Percentiles rank a stretch among this genome's conserved stretches.
Conservation (phyloP, 2,888 invertebrate species). For the Quadroppia sp. region DNA sequence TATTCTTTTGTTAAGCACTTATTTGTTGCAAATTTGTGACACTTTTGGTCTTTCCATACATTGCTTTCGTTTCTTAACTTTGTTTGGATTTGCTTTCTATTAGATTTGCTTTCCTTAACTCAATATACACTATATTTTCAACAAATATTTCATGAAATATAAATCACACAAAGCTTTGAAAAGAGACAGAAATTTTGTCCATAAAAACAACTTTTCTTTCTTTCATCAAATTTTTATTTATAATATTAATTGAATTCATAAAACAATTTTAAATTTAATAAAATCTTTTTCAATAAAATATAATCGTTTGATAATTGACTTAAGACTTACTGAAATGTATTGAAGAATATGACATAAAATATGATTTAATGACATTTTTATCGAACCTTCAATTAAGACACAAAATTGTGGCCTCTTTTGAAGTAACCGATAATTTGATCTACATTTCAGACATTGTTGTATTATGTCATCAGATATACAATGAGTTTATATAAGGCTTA, state of each 20-base stretch:
- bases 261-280: no score
- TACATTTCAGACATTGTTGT: neutral
- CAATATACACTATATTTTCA: constrained; percentile 1
- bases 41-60: neutral
- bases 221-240: no score
- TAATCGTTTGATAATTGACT: no score
- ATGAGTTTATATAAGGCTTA: neutral
- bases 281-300: no score
- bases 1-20: constrained; percentile 26
- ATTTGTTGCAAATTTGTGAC: constrained; percentile 35
- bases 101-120: neutral
- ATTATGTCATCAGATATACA: neutral
- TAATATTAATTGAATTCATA: no score
- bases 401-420: constrained; percentile 26
- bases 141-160: no score
- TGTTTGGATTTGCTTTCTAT: neutral
- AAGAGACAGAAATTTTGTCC: no score
- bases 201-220: no score
- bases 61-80: neutral
- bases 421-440: constrained; percentile 2
- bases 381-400: neutral
- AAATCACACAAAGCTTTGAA: no score
- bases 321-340: neutral
- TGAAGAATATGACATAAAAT: neutral
- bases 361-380: neutral